Percentiles rank a stretch among this genome's conserved stretches.
Evolutionary conservation across 2,797 vertebrate species (phyloP).

Genomic region (Pantherophis alleghaniensis): DNA sequence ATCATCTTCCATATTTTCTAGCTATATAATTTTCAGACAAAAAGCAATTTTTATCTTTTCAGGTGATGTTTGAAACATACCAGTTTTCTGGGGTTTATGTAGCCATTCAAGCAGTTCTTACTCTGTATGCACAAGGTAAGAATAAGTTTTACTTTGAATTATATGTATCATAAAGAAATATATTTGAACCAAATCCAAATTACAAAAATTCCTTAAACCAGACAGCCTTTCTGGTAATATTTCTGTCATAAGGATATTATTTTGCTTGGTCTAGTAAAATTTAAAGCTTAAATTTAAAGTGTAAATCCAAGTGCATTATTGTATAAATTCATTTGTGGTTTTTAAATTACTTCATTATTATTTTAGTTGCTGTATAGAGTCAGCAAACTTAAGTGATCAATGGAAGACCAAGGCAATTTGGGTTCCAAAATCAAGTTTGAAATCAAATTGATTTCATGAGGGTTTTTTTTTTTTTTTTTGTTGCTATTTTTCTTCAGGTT

Average conservation of each 20-base stretch:
- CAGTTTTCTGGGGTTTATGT: conserved; percentile 88
- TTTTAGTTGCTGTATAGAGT: neutral
- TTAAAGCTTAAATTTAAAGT: neutral
- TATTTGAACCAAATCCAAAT: neutral
- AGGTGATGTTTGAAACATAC: conserved; percentile 93
- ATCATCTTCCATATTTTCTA: neutral
- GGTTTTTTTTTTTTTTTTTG: fast-evolving
- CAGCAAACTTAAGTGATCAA: neutral
- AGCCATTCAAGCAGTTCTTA: conserved; percentile 89
- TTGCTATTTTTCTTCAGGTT: conserved; percentile 60
- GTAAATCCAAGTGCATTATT: neutral
- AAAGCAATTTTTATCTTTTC: conserved; percentile 31
- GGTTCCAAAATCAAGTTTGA: neutral
- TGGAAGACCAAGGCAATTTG: neutral
- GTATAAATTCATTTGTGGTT: neutral
- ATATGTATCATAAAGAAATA: neutral
- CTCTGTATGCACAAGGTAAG: conserved; percentile 88
- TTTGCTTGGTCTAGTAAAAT: neutral
- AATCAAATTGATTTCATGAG: neutral
- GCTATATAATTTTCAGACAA: neutral
- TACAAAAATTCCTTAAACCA: neutral
- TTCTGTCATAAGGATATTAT: neutral
- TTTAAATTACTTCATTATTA: neutral
- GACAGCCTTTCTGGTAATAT: neutral
- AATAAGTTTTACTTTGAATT: conserved; percentile 32